Conservation (phyloP, 2,113 vertebrate genomes). For the Rattus norvegicus region DNA sequence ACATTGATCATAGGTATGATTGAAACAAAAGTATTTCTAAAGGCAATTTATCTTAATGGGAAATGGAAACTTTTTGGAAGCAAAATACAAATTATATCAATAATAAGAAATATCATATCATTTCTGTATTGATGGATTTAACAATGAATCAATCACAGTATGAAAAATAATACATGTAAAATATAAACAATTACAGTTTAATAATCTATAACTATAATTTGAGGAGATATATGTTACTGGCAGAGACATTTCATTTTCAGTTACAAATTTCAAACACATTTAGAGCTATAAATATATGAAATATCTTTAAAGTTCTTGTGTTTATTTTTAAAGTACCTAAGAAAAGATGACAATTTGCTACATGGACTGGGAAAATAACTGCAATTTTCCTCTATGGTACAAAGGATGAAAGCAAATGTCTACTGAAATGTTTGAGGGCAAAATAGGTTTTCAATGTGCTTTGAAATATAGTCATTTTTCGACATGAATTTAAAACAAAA, state of each 20-base stretch:
- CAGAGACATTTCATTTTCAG: background rate
- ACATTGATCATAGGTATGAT: background rate
- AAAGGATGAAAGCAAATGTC: background rate
- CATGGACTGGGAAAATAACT: background rate
- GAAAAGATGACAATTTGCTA: background rate
- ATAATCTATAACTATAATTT: background rate
- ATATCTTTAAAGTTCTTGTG: background rate
- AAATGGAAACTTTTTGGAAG: background rate
- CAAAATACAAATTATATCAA: background rate
- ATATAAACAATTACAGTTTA: background rate
- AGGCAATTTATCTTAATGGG: background rate
- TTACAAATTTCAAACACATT: background rate
- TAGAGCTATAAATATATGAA: background rate
- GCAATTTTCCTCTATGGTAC: background rate
- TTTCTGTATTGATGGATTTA: background rate
- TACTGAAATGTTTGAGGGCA: background rate
- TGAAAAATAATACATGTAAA: background rate
- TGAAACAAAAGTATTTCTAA: background rate
- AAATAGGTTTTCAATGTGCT: background rate
- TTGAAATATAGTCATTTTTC: background rate
- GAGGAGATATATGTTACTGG: slow-evolving; percentile 16
- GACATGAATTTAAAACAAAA: background rate
- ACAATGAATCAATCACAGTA: background rate
- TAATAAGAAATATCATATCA: background rate
- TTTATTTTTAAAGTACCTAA: background rate